Percentiles rank a stretch among this genome's conserved stretches.
phyloP scores from a whole-genome alignment of 2,888 invertebrate species.

The Argyra leucocephala region DNA sequence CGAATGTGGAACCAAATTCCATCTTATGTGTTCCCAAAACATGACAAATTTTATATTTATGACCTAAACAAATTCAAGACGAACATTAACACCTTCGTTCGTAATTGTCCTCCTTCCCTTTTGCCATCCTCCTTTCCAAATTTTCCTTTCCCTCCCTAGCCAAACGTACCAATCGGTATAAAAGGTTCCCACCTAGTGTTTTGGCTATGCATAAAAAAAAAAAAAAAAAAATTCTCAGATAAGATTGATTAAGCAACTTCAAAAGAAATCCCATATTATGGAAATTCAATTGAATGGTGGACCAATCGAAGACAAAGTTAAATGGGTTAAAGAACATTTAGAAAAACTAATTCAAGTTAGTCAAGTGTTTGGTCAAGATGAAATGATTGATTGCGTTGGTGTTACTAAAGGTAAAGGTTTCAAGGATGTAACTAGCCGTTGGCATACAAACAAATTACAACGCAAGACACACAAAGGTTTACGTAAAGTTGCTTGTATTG shows the following conservation, averaged over 20 bases:
- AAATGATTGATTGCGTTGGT: conserved; percentile 98
- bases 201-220: no score
- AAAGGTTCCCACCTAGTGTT: no score
- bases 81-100: no score
- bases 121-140: conserved; percentile 37
- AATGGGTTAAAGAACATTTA: conserved; percentile 92
- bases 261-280: conserved; percentile 99
- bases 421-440: conserved; percentile 99
- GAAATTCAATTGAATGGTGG: conserved; percentile 99
- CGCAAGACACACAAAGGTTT: conserved; percentile 99
- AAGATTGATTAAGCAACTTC: conserved; percentile 92
- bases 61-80: no score
- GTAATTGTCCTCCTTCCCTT: no score
- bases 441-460: conserved; percentile 99
- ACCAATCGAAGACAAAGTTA: conserved; percentile 86
- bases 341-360: conserved; percentile 88
- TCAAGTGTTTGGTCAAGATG: conserved; percentile 90
- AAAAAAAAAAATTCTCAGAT: conserved; percentile 54
- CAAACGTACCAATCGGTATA: no score
- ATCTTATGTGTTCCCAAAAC: no score
- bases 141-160: no score
- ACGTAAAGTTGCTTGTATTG: conserved; percentile 98
- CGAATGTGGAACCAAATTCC: no score
- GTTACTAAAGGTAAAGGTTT: conserved; percentile 99
- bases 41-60: no score